Evolutionary conservation across 2,888 invertebrate genomes (phyloP).

Genomic region (Drosophila formosana): DNA sequence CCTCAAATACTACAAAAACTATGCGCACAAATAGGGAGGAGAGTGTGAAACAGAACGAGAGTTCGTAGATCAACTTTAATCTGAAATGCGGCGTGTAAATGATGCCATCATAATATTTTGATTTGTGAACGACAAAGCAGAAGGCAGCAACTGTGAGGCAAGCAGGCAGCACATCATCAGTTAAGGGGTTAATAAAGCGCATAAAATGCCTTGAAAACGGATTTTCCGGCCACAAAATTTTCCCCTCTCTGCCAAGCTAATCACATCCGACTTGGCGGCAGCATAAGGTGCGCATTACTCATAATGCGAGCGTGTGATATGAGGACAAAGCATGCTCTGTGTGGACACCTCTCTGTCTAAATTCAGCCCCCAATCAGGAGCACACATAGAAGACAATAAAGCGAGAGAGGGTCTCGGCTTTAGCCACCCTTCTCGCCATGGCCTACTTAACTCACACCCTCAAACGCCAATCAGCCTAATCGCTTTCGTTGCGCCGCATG

Average conservation of each 20-base stretch:
- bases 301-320: conserved; percentile 78
- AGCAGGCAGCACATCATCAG: conserved; percentile 62
- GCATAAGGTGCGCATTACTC: conserved; percentile 82
- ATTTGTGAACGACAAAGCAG: conserved; percentile 59
- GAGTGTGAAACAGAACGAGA: conserved; percentile 1
- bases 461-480: conserved; percentile 77
- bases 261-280: conserved; percentile 74
- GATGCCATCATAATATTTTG: conserved; percentile 83
- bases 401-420: conserved; percentile 6
- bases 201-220: conserved; percentile 60
- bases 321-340: background rate
- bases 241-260: conserved; percentile 38
- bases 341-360: conserved; percentile 30
- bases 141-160: background rate
- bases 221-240: conserved; percentile 34
- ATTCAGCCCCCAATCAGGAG: conserved; percentile 12
- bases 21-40: conserved; percentile 1
- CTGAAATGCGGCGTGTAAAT: conserved; percentile 82
- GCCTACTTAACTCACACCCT: conserved; percentile 21
- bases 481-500: conserved; percentile 82
- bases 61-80: conserved; percentile 69
- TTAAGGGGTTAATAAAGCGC: conserved; percentile 80
- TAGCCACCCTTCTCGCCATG: conserved; percentile 10
- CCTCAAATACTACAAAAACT: conserved; percentile 37
- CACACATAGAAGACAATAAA: background rate